Evolutionary conservation across 92 coral and sea anemone genomes (phyloP), one percentile per base, ranked within the genome.

Genomic region (Porites cylindrica): DNA sequence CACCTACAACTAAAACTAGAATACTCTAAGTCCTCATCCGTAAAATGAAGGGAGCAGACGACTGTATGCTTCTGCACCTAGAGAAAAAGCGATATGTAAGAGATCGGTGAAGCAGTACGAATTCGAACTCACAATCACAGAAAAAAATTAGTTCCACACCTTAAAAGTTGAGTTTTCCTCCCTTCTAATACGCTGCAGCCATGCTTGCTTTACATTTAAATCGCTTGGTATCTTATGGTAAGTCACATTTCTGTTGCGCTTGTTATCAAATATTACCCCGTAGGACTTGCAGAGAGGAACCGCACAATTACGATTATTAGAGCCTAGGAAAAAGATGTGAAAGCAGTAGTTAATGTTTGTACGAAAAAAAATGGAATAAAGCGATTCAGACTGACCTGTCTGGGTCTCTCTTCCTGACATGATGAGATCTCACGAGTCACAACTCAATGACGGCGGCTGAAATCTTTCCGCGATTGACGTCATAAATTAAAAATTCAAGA

Each of bases 41-140:
- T 19, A 38, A 89, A 89, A 79, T 84, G 76, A 23, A 84, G 89
- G 13, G 90, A 90, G 53, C 93, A 90, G 12, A 80, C 84, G 72
- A 90, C 84, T 6, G 92, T 89, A 64, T 89, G 87, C 24, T 82
- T 73, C 81, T 77, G 68, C 0, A 88, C 77, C 91, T 88, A 51
- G 60, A 62, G 62, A 75, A 72, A n/a, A 24, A 70, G 53, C 75
- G 38, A 19, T 8, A 13, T 7, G 7, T 13, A 56, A 13, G 14
- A 10, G 60, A 56, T 56, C 13, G 10, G 60, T 0, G 43, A 32
- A 32, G 7, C 60, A 56, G 60, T 13, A 56, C 60, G 14, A 7
- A 56, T 56, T 56, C 2, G 60, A 10, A 32, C 75, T 70, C 17
- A 9, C 51, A 13, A 10, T 38, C 75, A 29, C 17, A 2, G 20